Conservation (phyloP, 2,797 vertebrate species). For the Cuniculus paca region DNA sequence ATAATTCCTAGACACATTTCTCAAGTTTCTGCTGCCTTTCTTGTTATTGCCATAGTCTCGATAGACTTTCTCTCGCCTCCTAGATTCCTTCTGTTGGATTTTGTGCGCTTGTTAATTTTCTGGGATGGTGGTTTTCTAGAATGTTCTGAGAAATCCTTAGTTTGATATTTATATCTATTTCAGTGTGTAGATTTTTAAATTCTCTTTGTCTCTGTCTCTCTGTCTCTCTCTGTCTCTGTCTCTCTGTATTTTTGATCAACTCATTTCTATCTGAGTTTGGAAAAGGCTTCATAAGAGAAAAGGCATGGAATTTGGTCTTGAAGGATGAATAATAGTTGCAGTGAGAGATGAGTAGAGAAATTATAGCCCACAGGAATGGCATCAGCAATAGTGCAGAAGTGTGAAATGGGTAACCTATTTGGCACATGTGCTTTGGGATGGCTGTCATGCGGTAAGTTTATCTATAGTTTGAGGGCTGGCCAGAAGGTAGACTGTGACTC, state of each 20-base stretch:
- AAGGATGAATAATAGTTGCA: neutral
- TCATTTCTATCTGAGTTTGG: neutral
- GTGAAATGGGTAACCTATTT: neutral
- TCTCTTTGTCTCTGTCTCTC: neutral
- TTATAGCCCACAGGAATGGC: neutral
- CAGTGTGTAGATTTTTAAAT: conserved; percentile 5
- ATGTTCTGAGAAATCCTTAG: conserved; percentile 9
- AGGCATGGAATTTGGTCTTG: conserved; percentile 12
- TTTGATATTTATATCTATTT: neutral
- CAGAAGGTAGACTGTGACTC: neutral
- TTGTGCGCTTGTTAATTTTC: conserved; percentile 58
- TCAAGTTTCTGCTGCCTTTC: conserved; percentile 48
- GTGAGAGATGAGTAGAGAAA: neutral
- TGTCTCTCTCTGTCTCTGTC: too few relatives aligned
- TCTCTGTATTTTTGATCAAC: neutral
- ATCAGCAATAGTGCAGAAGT: neutral
- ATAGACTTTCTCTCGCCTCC: conserved; percentile 44
- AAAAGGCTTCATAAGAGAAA: conserved; percentile 27
- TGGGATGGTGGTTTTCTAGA: conserved; percentile 34
- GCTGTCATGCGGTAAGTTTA: neutral
- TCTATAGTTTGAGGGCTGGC: neutral
- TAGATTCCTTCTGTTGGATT: conserved; percentile 14
- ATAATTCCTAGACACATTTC: conserved; percentile 1
- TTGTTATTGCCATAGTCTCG: conserved; percentile 1
- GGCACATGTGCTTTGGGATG: neutral